These are phyloP conservation scores for Campoplex capitator DNA, from an alignment of 2,888 invertebrate genomes.

Conservation along the genomic window DNA sequence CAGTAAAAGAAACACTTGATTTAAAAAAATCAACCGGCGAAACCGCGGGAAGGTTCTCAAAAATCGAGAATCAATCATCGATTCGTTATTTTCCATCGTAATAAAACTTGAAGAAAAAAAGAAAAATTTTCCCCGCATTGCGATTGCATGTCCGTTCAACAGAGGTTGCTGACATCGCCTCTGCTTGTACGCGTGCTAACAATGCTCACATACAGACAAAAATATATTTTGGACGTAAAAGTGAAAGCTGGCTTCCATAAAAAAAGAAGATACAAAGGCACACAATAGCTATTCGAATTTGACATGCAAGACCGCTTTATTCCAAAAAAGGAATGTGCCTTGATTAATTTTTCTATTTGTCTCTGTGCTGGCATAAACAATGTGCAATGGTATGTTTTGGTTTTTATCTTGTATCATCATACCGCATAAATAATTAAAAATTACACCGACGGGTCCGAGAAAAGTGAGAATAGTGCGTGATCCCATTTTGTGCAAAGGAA, in stretches of 20 bases:
- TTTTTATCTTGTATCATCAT: conserved; percentile 74
- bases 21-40: too few species aligned
- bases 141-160: too few species aligned
- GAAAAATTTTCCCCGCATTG: too few species aligned
- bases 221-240: not conserved
- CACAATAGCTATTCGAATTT: conserved; percentile 73
- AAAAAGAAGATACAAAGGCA: conserved; percentile 64
- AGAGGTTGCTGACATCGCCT: too few species aligned
- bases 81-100: too few species aligned
- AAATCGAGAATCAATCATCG: too few species aligned
- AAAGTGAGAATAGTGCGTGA: conserved; percentile 75
- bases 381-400: conserved; percentile 5
- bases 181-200: too few species aligned
- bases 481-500: conserved; percentile 58
- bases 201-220: too few species aligned
- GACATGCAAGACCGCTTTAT: conserved; percentile 78
- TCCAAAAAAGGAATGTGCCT: conserved; percentile 68
- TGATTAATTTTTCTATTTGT: conserved; percentile 63
- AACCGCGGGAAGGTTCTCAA: too few species aligned
- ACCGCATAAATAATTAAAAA: conserved; percentile 82
- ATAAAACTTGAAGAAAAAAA: too few species aligned
- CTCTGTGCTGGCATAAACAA: too few species aligned
- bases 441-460: conserved; percentile 80
- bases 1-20: too few species aligned
- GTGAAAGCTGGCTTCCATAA: conserved; percentile 61